Evolutionary conservation across 2,797 vertebrate genomes (phyloP), one percentile per base, ranked within the genome.

Genomic region (Anas bahamensis): DNA sequence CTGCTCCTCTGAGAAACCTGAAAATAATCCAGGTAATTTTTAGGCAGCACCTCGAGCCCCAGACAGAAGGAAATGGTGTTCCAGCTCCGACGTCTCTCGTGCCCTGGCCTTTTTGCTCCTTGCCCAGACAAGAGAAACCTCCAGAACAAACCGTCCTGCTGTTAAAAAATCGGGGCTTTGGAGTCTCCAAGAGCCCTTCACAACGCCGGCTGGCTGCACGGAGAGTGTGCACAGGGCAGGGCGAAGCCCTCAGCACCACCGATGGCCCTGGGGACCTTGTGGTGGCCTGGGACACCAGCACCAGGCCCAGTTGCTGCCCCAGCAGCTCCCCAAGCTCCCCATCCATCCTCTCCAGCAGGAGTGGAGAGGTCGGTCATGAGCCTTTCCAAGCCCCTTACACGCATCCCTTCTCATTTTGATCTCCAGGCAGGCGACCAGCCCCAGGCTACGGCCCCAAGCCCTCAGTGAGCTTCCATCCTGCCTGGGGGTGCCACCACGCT

Each of bases 71-170:
- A 84, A 90, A 71, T 28, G 33, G 22, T 53, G 44, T 70, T 93
- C 59, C 72, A 79, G 78, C 78, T 61, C 44, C 3, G 61, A 70
- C 48, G 41, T 31, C 74, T 73, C 31, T 14, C 37, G 19, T 14
- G 60, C 60, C 39, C 28, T 26, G 60, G 37, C 77, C 61, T 93
- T 75, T 79, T 50, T 70, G 60, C 48, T 90, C 89, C 89, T 90
- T 4, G 42, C 82, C 75, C 89, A 95, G 87, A 77, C 44, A 46
- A 82, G 74, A 66, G 17, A 33, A n/a, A 53, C 28, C 52, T 92
- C 92, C 94, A 94, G 91, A 84, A 17, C 71, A 52, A 93, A 83
- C 69, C 11, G 1, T 26, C 15, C 60, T 68, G 88, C 88, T 82
- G 84, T 78, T n/a, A 7, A 57, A 87, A 42, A 70, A 56, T 24